Base-by-base conservation (phyloP, 2,888 invertebrate species). In the Rhagonycha lutea region DNA sequence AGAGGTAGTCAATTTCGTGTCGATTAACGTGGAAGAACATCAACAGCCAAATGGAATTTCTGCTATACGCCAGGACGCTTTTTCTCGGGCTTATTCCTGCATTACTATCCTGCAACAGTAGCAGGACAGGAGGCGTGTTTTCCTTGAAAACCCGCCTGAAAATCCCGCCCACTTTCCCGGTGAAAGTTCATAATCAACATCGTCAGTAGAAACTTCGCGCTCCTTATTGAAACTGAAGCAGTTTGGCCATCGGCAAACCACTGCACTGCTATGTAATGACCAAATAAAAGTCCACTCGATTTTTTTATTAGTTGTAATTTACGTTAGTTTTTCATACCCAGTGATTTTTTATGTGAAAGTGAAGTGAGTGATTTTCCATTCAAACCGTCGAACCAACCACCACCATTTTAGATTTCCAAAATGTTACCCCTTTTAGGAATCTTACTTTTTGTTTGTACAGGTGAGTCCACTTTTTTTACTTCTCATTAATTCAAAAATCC, bases 91-190 rank as follows among this genome's bases (percentile, higher is more conserved):
- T 77, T 73, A 77, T 77, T 74, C 72, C 77, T 77, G 77, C 73
- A 63, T 28, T 69, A 74, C 74, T 71, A 71, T 76, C 78, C 76
- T 78, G 78, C 73, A 78, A 78, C 76, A 72, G 78, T 74, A 74
- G 69, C 76, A 75, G 69, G 70, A 76, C 67, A 29, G 79, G 72
- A 77, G 78, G 79, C 79, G 79, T 76, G 74, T 71, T 73, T 76
- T 78, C 70, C 75, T 70, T 65, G 72, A 74, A 75, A 79, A 72
- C 76, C 80, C 80, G 80, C 80, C 80, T 79, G 75, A 77, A 78
- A 76, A 78, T 69, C 72, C 76, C 81, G 80, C 81, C 81, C 75
- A 79, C 80, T 79, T 81, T 80, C 81, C 81, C 80, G 81, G 81
- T 79, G 80, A 79, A 80, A 79, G 76, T 79, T 70, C 47, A 71